These are phyloP conservation scores for Crossaster papposus DNA, from an alignment of 53 echinoderm and acorn worm genomes.

Conservation along the genomic window DNA sequence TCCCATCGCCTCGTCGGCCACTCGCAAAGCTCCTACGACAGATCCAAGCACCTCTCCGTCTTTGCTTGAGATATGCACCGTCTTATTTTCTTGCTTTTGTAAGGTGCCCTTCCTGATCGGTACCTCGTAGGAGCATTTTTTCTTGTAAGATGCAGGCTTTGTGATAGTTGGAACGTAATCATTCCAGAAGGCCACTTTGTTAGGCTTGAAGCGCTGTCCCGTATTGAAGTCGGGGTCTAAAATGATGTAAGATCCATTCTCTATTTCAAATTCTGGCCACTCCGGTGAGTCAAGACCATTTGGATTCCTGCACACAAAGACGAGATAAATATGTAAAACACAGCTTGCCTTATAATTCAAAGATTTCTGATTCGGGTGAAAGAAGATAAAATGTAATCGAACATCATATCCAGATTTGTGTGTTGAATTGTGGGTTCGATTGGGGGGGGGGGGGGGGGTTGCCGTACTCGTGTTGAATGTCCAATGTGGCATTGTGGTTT, in stretches of 20 bases:
- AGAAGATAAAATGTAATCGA: not conserved
- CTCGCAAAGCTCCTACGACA: slow-evolving; percentile 16
- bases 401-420: not conserved
- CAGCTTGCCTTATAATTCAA: too few species aligned
- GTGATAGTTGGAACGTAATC: slow-evolving; percentile 43
- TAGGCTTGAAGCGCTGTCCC: slow-evolving; percentile 39
- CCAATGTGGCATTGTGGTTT: not conserved
- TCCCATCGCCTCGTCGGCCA: slow-evolving; percentile 35
- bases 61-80: not conserved
- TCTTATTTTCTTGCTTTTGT: not conserved
- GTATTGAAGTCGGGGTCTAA: slow-evolving; percentile 25
- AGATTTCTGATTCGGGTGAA: not conserved
- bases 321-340: too few species aligned
- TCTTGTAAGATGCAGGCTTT: not conserved
- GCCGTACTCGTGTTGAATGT: not conserved
- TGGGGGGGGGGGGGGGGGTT: not conserved
- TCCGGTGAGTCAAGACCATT: slow-evolving; percentile 26
- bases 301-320: slow-evolving; percentile 56
- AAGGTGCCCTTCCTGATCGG: not conserved
- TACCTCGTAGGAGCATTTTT: slow-evolving; percentile 33
- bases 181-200: slow-evolving; percentile 55
- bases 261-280: slow-evolving; percentile 53
- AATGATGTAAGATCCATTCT: slow-evolving; percentile 57
- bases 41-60: slow-evolving; percentile 35
- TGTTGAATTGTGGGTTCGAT: not conserved